phyloP scores from a whole-genome alignment of 1,140 invertebrate species.

The Hormaphis cornu region DNA sequence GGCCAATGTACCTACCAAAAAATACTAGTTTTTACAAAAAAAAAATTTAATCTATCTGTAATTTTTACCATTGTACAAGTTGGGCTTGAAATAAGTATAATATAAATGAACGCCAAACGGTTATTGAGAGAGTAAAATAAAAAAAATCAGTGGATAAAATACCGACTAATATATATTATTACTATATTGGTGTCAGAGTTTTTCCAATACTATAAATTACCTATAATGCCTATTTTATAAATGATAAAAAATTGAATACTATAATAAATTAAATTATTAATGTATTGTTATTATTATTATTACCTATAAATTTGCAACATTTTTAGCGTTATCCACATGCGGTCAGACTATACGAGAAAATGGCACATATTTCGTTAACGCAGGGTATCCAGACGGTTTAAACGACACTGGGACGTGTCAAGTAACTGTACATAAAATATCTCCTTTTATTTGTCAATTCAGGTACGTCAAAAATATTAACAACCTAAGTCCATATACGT shows the following conservation, averaged over 20 bases:
- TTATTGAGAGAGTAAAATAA: too few relatives aligned
- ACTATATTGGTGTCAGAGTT: neutral
- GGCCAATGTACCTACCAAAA: too few relatives aligned
- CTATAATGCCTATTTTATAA: too few relatives aligned
- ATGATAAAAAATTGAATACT: too few relatives aligned
- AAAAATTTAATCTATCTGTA: too few relatives aligned
- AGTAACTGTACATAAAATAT: conserved; percentile 63
- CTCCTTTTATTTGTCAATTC: conserved; percentile 69
- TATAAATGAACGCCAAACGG: too few relatives aligned
- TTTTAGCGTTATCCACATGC: conserved; percentile 62
- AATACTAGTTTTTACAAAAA: too few relatives aligned
- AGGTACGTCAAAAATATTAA: conserved; percentile 47
- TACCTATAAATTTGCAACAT: neutral
- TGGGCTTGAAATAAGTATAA: too few relatives aligned
- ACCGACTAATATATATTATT: too few relatives aligned
- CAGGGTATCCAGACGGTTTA: conserved; percentile 61
- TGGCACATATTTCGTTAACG: conserved; percentile 73
- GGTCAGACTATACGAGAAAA: conserved; percentile 66
- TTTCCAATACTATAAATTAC: neutral
- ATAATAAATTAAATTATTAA: neutral
- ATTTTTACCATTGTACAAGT: too few relatives aligned
- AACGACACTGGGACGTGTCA: conserved; percentile 73
- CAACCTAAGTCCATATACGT: neutral
- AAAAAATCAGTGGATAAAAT: too few relatives aligned
- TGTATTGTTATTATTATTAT: neutral